A percentile compares a stretch with the other conserved stretches of the same genome.
phyloP scores from a whole-genome alignment of 1,140 invertebrate species.

The Microplitis demolitor region DNA sequence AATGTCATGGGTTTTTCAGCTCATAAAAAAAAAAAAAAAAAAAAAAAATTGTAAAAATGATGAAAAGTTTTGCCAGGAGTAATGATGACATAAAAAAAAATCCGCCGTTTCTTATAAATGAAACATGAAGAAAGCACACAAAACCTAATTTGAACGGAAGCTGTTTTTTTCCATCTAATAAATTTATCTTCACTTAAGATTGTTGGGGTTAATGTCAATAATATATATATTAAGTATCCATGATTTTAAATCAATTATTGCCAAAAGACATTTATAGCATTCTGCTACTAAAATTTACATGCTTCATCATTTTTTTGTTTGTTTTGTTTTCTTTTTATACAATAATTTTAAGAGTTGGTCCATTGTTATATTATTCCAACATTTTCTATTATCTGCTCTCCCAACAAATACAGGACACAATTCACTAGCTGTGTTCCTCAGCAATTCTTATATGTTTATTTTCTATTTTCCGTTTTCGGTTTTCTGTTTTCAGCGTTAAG shows the following conservation, averaged over 20 bases:
- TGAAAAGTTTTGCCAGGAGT: not conserved
- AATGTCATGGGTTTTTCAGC: too few relatives aligned
- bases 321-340: too few relatives aligned
- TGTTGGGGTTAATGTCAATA: not conserved
- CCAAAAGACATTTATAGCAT: too few relatives aligned
- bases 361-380: too few relatives aligned
- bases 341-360: too few relatives aligned
- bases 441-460: constrained; percentile 23
- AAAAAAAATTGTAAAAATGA: not conserved
- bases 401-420: too few relatives aligned
- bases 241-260: too few relatives aligned
- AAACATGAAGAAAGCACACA: not conserved
- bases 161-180: not conserved
- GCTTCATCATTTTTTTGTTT: too few relatives aligned
- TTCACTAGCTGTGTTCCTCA: not conserved
- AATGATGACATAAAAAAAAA: not conserved
- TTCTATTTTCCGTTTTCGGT: constrained; percentile 39
- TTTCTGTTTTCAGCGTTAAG: constrained; percentile 69
- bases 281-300: too few relatives aligned
- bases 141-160: constrained; percentile 6
- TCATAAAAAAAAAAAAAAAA: too few relatives aligned
- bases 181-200: not conserved
- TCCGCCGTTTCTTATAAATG: not conserved
- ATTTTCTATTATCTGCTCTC: too few relatives aligned
- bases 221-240: too few relatives aligned